Conservation (phyloP, 2,888 invertebrate species). For the Pseudococcus longispinus region DNA sequence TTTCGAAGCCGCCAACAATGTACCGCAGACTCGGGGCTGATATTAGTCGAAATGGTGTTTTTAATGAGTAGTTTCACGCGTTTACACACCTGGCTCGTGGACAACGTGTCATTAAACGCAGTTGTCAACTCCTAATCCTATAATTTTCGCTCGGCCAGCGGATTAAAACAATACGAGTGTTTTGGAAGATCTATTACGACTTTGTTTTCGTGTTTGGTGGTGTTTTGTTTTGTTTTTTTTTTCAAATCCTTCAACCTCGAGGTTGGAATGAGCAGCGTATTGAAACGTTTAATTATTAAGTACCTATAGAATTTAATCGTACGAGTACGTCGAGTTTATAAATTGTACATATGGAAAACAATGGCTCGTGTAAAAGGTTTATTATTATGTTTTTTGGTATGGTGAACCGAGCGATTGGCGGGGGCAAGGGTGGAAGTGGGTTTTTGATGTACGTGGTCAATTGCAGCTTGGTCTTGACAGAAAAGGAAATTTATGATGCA, state of each 20-base stretch:
- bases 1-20: neutral
- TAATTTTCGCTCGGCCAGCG: slow-evolving; percentile 14
- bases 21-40: neutral
- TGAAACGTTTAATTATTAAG: slow-evolving; percentile 4
- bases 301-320: neutral
- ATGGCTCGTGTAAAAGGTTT: neutral
- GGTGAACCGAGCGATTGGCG: neutral
- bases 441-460: neutral
- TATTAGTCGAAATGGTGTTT: slow-evolving; percentile 1
- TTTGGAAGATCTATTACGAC: slow-evolving; percentile 6
- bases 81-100: slow-evolving; percentile 45
- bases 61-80: slow-evolving; percentile 35
- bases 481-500: no score
- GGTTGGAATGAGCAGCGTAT: neutral
- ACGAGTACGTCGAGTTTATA: neutral
- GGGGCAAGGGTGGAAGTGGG: neutral
- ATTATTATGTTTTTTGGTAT: neutral
- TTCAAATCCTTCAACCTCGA: neutral
- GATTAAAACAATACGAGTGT: slow-evolving; percentile 36
- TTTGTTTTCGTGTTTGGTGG: neutral
- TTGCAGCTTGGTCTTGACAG: neutral
- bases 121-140: slow-evolving; percentile 35
- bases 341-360: neutral
- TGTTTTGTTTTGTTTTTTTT: neutral
- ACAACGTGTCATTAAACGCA: slow-evolving; percentile 40